Conservation (phyloP, 2,888 invertebrate species). For the Trissolcus brochymenae region DNA sequence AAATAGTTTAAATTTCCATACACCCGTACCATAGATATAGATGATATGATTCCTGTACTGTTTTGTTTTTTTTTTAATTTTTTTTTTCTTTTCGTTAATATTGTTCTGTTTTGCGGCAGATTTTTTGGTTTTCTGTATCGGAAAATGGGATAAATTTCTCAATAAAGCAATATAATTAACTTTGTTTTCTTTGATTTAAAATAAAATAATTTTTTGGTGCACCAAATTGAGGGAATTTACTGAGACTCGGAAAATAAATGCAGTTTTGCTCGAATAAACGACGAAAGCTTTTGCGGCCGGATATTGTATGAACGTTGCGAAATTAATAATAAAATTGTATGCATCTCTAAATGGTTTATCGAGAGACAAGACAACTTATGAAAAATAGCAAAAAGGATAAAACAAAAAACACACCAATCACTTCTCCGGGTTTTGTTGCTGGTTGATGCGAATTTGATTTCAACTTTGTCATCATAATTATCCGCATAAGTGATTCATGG, state of each 20-base stretch:
- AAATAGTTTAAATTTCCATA: background rate
- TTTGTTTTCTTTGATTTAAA: conserved; percentile 35
- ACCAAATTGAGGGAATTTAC: conserved; percentile 7
- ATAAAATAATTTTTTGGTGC: conserved; percentile 23
- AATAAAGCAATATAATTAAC: conserved; percentile 16
- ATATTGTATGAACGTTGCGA: conserved; percentile 11
- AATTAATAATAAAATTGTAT: conserved; percentile 34
- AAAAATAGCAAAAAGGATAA: background rate
- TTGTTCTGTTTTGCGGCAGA: background rate
- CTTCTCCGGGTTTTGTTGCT: no score
- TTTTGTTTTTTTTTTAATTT: background rate
- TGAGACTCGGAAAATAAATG: conserved; percentile 12
- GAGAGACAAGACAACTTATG: conserved; percentile 5
- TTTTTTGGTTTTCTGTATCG: background rate
- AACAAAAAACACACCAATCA: background rate
- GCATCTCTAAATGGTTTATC: conserved; percentile 9
- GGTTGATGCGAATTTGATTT: no score
- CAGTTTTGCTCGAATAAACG: conserved; percentile 25
- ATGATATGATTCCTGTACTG: no score
- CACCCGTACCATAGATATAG: no score
- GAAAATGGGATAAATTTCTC: conserved; percentile 20
- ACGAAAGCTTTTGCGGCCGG: conserved; percentile 14
- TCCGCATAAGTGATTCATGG: no score
- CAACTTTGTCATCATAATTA: no score
- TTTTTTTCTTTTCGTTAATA: background rate